Percentiles rank a stretch among this genome's conserved stretches.
Conservation (phyloP, 2,113 vertebrate genomes). For the Rhizomys pruinosus region DNA sequence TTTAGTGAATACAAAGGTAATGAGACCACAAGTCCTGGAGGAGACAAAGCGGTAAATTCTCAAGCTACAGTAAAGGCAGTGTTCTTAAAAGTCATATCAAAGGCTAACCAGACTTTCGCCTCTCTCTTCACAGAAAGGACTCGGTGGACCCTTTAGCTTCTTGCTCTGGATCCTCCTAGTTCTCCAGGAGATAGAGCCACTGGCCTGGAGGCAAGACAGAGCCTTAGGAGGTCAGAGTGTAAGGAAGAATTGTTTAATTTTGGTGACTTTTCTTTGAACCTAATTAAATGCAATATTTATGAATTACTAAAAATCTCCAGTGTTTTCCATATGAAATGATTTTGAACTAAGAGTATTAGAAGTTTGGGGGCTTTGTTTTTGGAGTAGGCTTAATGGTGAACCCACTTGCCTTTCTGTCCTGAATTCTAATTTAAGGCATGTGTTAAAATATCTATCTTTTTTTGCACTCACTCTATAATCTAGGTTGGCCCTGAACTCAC, state of each 20-base stretch:
- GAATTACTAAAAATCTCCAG: not conserved
- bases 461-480: not conserved
- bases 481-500: too few relatives aligned
- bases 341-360: not conserved
- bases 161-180: too few relatives aligned
- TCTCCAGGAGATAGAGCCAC: not conserved
- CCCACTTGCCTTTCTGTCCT: not conserved
- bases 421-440: not conserved
- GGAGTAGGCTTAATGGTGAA: not conserved
- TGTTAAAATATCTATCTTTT: not conserved
- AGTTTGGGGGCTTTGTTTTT: not conserved
- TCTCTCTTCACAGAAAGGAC: too few relatives aligned
- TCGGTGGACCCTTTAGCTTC: too few relatives aligned
- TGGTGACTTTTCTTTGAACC: not conserved
- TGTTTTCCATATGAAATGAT: not conserved
- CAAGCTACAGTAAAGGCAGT: too few relatives aligned
- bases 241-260: not conserved
- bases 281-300: not conserved
- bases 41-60: too few relatives aligned
- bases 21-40: too few relatives aligned
- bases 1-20: not conserved
- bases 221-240: not conserved
- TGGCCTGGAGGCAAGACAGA: not conserved
- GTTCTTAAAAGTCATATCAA: too few relatives aligned
- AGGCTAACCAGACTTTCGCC: too few relatives aligned